Evolutionary conservation across 2,888 invertebrate species (phyloP).

Genomic region (Pelosia muscerda): DNA sequence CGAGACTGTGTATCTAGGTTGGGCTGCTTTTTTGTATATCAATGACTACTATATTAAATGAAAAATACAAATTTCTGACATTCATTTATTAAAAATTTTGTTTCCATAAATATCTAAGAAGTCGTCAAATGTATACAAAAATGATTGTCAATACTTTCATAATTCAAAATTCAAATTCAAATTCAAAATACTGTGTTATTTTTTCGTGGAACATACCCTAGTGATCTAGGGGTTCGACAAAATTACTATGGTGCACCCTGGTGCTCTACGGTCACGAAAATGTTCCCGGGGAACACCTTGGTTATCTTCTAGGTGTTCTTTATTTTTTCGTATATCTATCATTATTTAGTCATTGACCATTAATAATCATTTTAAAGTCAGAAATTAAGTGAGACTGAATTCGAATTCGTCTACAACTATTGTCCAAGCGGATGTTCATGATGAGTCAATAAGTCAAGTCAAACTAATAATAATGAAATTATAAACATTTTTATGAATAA

Average conservation of each 20-base stretch:
- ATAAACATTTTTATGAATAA: background rate
- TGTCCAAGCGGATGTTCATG: background rate
- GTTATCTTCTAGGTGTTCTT: too few species aligned
- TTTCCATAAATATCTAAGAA: constrained; percentile 19
- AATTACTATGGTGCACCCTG: too few species aligned
- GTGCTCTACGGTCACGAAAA: too few species aligned
- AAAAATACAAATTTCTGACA: constrained; percentile 23
- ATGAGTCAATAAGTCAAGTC: background rate
- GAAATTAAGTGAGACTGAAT: background rate
- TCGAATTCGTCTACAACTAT: background rate
- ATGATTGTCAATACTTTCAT: constrained; percentile 12
- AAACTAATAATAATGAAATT: background rate
- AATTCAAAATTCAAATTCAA: too few species aligned
- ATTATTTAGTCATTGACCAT: background rate
- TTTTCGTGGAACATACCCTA: too few species aligned
- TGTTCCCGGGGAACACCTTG: too few species aligned
- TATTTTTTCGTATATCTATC: too few species aligned
- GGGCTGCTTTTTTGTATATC: too few species aligned
- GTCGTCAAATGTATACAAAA: constrained; percentile 12
- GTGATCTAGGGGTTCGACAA: too few species aligned
- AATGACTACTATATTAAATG: background rate
- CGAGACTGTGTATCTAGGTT: too few species aligned
- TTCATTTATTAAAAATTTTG: constrained; percentile 39
- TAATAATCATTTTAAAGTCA: too few species aligned
- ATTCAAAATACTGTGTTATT: too few species aligned